These are phyloP conservation scores for Drosophila auraria DNA, from an alignment of 1,140 invertebrate genomes.

Conservation along the genomic window DNA sequence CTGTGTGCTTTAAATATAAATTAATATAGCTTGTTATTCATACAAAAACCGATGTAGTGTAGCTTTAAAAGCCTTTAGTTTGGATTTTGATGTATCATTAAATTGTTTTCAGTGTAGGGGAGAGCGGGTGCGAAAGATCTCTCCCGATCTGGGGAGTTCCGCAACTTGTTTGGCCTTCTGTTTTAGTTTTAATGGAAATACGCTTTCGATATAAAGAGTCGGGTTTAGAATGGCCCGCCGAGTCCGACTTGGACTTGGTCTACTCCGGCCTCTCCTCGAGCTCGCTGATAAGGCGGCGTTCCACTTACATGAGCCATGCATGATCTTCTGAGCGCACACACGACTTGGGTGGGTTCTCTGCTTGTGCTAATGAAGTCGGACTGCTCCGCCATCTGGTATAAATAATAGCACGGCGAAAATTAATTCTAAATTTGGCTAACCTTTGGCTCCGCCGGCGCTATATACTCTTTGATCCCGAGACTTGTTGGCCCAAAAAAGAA, in stretches of 20 bases:
- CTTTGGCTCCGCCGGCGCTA: conserved; percentile 41
- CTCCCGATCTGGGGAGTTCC: conserved; percentile 25
- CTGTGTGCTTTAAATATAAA: too few species aligned
- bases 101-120: conserved; percentile 11
- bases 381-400: conserved; percentile 45
- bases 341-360: conserved; percentile 75
- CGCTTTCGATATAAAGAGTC: conserved; percentile 76
- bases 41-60: too few species aligned
- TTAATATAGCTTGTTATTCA: too few species aligned
- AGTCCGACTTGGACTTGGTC: conserved; percentile 19
- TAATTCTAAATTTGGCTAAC: conserved; percentile 63
- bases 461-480: conserved; percentile 54
- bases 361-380: conserved; percentile 67
- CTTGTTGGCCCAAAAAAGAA: conserved; percentile 30
- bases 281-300: conserved; percentile 75
- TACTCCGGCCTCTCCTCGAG: conserved; percentile 17
- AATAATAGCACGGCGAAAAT: conserved; percentile 59
- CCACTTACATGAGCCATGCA: conserved; percentile 74
- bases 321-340: conserved; percentile 4
- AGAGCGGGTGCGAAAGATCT: conserved; percentile 20
- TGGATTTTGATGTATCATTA: neutral
- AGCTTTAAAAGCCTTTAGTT: too few species aligned
- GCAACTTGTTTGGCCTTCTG: conserved; percentile 69
- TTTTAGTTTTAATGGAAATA: conserved; percentile 83
- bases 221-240: conserved; percentile 58